Evolutionary conservation across 2,888 invertebrate species (phyloP).

Genomic region (Xestoiulus laeticollis): DNA sequence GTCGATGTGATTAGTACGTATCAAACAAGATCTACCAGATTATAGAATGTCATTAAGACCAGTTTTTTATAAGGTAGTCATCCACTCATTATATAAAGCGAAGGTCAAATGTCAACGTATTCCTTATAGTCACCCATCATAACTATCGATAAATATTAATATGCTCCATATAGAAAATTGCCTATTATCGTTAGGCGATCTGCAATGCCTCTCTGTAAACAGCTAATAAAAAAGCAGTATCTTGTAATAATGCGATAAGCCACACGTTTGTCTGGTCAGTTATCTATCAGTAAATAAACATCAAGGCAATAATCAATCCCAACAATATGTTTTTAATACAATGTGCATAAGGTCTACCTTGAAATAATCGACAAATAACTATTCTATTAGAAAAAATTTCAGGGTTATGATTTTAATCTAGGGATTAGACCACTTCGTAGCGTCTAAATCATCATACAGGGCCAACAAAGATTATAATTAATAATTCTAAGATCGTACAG

Average conservation of each 20-base stretch:
- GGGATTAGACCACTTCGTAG: not conserved
- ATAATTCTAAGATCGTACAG: no score
- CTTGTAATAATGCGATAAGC: not conserved
- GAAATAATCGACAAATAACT: not conserved
- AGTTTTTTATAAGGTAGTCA: not conserved
- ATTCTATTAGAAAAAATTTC: not conserved
- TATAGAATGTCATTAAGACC: not conserved
- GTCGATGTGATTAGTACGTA: not conserved
- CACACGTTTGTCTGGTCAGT: not conserved
- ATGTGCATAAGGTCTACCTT: not conserved
- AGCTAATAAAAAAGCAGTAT: not conserved
- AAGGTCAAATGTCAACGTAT: conserved; percentile 20
- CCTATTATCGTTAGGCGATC: not conserved
- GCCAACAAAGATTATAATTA: no score
- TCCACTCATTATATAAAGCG: not conserved
- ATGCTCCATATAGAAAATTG: not conserved
- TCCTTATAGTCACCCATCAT: not conserved
- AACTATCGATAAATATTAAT: not conserved
- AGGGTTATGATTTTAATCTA: not conserved
- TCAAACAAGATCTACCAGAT: not conserved
- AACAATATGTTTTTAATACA: not conserved
- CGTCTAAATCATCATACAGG: no score
- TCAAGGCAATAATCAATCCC: conserved; percentile 1
- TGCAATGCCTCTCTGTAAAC: not conserved
- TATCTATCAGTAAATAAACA: conserved; percentile 1